These are phyloP conservation scores for Monodelphis domestica DNA, from an alignment of 2,797 vertebrate genomes.

Conservation along the genomic window DNA sequence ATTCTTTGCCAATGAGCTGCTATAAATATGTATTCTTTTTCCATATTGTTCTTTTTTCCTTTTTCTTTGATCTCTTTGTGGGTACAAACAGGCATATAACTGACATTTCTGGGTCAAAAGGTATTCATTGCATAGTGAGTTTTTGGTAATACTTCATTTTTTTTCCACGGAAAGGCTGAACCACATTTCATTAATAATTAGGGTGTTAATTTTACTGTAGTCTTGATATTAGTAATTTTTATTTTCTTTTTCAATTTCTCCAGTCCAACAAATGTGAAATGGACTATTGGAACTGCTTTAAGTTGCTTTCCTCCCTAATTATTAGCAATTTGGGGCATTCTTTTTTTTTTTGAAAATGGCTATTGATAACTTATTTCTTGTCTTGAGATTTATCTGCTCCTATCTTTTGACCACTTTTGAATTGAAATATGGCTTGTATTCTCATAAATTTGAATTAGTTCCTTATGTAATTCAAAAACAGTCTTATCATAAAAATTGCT, in stretches of 20 bases:
- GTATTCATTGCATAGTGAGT: background rate
- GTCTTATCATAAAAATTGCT: background rate
- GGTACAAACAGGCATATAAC: background rate
- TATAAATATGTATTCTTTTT: too few species aligned
- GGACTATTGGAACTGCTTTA: background rate
- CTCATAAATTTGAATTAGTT: background rate
- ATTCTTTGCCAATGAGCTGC: background rate
- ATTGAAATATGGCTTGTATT: background rate
- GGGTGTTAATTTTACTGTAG: too few species aligned
- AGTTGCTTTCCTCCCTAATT: background rate
- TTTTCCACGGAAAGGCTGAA: background rate
- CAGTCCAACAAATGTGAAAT: background rate
- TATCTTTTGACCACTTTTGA: background rate
- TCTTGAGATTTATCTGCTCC: background rate
- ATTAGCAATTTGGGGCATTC: background rate
- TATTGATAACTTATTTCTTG: background rate
- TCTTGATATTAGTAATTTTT: background rate
- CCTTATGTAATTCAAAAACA: background rate
- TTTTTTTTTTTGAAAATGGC: background rate
- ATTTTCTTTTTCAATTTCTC: background rate
- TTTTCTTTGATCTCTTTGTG: background rate
- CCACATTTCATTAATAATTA: too few species aligned
- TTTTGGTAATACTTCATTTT: background rate
- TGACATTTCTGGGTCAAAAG: background rate
- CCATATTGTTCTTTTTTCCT: background rate